Evolutionary conservation across 2,113 vertebrate genomes (phyloP).

Genomic region (Chaetura pelagica): DNA sequence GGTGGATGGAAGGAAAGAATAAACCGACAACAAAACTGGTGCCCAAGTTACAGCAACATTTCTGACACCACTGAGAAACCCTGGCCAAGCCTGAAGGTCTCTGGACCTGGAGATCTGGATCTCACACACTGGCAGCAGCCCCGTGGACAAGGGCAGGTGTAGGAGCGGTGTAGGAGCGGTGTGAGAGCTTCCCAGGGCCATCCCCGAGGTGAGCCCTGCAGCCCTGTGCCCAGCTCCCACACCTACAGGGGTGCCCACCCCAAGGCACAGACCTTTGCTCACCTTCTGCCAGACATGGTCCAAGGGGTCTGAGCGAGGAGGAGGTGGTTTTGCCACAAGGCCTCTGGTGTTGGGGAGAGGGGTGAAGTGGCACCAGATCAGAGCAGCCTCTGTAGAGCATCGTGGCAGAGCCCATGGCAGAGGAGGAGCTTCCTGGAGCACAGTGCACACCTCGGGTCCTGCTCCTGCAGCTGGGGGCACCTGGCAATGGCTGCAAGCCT

Average conservation of each 20-base stretch:
- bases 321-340: too few relatives aligned
- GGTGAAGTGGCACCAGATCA: too few relatives aligned
- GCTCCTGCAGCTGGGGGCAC: not conserved
- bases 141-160: not conserved
- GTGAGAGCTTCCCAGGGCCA: not conserved
- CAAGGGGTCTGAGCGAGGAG: not conserved
- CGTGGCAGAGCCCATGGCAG: fast-evolving
- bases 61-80: not conserved
- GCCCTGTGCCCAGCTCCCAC: too few relatives aligned
- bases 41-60: not conserved
- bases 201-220: not conserved
- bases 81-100: not conserved
- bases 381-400: not conserved
- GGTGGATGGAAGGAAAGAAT: too few relatives aligned
- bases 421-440: not conserved
- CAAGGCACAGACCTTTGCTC: not conserved
- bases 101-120: not conserved
- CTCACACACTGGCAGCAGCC: not conserved
- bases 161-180: not conserved
- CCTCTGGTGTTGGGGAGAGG: not conserved
- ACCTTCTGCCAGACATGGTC: not conserved
- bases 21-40: not conserved
- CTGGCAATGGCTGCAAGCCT: not conserved
- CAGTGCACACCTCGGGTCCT: not conserved
- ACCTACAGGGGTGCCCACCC: fast-evolving